Evolutionary conservation across 2,888 invertebrate genomes (phyloP).

Genomic region (Hypena proboscidalis): DNA sequence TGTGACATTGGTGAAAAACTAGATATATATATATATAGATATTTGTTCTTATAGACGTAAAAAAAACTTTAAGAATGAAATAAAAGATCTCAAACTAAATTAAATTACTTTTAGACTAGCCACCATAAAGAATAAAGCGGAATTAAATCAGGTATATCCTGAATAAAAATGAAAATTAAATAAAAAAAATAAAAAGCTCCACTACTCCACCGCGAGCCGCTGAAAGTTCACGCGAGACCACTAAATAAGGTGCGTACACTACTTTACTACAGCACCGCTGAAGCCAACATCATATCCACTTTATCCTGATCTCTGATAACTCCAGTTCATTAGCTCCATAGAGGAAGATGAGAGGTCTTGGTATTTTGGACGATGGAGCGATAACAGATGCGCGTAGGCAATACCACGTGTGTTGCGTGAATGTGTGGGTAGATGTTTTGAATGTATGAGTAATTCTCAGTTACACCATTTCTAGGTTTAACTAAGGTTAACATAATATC

Average conservation of each 20-base stretch:
- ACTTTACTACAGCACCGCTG: conserved; percentile 48
- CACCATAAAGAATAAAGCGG: too few species aligned
- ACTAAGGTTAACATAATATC: conserved; percentile 16
- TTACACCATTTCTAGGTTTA: conserved; percentile 25
- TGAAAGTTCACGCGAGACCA: conserved; percentile 46
- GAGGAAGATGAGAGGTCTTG: conserved; percentile 19
- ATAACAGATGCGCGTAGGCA: conserved; percentile 50
- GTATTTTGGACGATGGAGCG: conserved; percentile 28
- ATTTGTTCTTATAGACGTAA: too few species aligned
- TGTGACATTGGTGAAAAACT: too few species aligned
- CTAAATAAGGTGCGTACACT: conserved; percentile 66
- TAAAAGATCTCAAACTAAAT: too few species aligned
- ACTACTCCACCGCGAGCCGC: conserved; percentile 48
- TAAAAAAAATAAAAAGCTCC: conserved; percentile 26
- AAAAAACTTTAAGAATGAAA: too few species aligned
- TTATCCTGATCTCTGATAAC: conserved; percentile 26
- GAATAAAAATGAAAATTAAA: not conserved
- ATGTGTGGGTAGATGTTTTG: conserved; percentile 36
- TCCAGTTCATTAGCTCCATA: not conserved
- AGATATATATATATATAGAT: too few species aligned
- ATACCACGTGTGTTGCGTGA: conserved; percentile 40
- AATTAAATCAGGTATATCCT: too few species aligned
- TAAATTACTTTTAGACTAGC: too few species aligned
- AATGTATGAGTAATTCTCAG: conserved; percentile 24
- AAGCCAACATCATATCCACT: conserved; percentile 46